Evolutionary conservation across 37 sponge, comb jelly and placozoan genomes (phyloP).

Genomic region (Diacarnus erythraeanus): DNA sequence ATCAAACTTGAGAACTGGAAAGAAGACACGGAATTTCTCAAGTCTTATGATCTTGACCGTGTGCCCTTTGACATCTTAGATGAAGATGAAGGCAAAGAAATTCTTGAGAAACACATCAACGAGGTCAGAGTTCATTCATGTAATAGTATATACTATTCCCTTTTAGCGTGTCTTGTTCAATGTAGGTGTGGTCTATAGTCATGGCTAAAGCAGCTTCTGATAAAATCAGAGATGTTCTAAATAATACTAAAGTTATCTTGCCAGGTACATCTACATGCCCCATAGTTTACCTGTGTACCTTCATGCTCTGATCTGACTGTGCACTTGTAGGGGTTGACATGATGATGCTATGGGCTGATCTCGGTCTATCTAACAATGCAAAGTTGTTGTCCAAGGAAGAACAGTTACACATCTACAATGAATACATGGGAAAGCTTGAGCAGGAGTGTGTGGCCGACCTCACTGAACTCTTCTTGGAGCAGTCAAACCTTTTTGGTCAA

Average conservation of each 20-base stretch:
- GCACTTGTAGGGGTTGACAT: constrained; percentile 32
- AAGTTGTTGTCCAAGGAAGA: neutral
- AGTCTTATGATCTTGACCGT: neutral
- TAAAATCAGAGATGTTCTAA: constrained; percentile 14
- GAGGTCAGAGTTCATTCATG: neutral
- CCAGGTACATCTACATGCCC: constrained; percentile 33
- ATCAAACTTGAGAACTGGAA: constrained; percentile 27
- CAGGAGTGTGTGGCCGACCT: constrained; percentile 46
- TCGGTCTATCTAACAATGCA: constrained; percentile 28
- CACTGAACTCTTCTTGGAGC: constrained; percentile 67
- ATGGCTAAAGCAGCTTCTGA: constrained; percentile 15
- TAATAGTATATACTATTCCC: too few species aligned
- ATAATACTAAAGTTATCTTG: neutral
- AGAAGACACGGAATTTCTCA: constrained; percentile 31
- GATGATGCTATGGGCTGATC: constrained; percentile 27
- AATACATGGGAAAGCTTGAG: constrained; percentile 44
- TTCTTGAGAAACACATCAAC: constrained; percentile 30
- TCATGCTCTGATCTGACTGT: neutral
- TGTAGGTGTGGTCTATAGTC: constrained; percentile 8
- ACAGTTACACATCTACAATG: constrained; percentile 42
- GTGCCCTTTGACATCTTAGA: constrained; percentile 22
- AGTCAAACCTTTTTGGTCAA: constrained; percentile 42
- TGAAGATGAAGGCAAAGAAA: neutral
- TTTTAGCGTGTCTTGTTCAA: too few species aligned
- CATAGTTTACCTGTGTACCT: neutral